phyloP scores from a whole-genome alignment of 2,888 invertebrate species.

The Xestia xanthographa region DNA sequence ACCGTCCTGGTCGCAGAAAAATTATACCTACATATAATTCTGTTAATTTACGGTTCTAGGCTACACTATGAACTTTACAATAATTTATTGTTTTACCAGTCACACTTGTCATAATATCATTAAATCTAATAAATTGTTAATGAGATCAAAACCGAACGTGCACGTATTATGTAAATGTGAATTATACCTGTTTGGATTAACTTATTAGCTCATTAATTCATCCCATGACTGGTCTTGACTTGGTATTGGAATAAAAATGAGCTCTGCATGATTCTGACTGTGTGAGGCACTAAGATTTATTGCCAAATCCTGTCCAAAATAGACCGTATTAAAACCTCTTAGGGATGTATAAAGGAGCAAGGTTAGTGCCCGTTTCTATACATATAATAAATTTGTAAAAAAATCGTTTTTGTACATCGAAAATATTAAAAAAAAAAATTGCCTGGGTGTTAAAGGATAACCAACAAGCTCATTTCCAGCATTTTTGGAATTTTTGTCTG shows the following conservation, averaged over 20 bases:
- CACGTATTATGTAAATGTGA: constrained; percentile 64
- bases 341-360: not conserved
- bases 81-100: constrained; percentile 33
- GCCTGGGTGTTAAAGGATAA: no score
- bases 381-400: no score
- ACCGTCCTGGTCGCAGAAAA: no score
- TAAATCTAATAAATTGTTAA: constrained; percentile 67
- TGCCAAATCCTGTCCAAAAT: constrained; percentile 16
- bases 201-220: constrained; percentile 58
- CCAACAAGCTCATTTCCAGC: no score
- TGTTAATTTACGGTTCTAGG: not conserved
- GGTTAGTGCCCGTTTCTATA: not conserved
- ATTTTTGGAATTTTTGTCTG: no score
- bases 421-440: no score
- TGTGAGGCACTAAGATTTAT: constrained; percentile 16
- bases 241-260: constrained; percentile 53
- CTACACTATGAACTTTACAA: constrained; percentile 18
- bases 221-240: constrained; percentile 44
- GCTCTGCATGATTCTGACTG: constrained; percentile 18
- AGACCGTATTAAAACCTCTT: not conserved
- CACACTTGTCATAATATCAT: constrained; percentile 57
- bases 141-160: constrained; percentile 69
- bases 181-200: constrained; percentile 56
- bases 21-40: not conserved
- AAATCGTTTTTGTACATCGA: no score